Evolutionary conservation across 1,140 invertebrate species (phyloP).

Genomic region (Ceratina australensis): DNA sequence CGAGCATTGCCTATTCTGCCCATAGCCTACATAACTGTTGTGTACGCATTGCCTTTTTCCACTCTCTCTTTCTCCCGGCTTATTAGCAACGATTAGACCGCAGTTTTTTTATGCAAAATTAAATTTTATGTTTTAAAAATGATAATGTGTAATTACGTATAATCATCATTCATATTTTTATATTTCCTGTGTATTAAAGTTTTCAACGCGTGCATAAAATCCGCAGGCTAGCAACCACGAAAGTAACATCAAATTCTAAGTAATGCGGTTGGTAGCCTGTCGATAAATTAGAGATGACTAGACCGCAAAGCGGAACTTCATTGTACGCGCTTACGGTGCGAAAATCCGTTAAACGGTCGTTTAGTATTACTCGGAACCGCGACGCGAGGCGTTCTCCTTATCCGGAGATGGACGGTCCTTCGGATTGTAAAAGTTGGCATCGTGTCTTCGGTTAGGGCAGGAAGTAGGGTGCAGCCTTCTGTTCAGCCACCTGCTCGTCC

Average conservation of each 20-base stretch:
- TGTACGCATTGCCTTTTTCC: not conserved
- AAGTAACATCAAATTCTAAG: no score
- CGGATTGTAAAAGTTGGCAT: slow-evolving; percentile 9
- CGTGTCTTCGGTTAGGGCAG: not conserved
- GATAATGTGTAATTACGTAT: no score
- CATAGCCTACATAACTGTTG: slow-evolving; percentile 43
- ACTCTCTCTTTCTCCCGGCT: not conserved
- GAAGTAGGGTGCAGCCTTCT: slow-evolving; percentile 20
- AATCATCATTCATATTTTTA: no score
- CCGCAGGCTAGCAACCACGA: no score
- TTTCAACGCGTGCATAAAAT: no score
- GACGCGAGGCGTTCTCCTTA: not conserved
- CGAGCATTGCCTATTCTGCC: slow-evolving; percentile 18
- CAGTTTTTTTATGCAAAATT: slow-evolving; percentile 14
- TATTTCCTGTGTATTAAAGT: no score
- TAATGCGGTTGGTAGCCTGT: no score
- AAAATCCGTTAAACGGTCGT: slow-evolving; percentile 64
- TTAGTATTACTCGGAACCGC: slow-evolving; percentile 30
- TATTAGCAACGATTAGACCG: not conserved
- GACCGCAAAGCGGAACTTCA: slow-evolving; percentile 71
- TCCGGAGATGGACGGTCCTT: not conserved
- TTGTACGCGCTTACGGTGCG: slow-evolving; percentile 63
- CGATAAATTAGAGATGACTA: slow-evolving; percentile 64
- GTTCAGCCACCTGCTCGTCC: slow-evolving; percentile 6
- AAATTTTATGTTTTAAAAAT: no score